Evolutionary conservation across 2,888 invertebrate genomes (phyloP), one percentile per base, ranked within the genome.

Genomic region (Minunthozetes semirufus): DNA sequence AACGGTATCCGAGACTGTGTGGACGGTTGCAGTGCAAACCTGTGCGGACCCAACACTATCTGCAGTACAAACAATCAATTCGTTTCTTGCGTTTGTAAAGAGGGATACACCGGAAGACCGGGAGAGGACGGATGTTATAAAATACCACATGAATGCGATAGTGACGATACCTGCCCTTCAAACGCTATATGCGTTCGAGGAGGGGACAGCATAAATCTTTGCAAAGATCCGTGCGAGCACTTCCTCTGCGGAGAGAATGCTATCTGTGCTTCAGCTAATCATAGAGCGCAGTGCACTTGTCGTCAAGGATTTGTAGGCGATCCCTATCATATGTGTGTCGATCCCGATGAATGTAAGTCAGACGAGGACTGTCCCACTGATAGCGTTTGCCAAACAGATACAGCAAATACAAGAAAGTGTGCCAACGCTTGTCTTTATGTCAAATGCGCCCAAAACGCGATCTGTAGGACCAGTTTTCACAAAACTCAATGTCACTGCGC

Each of bases 1-100:
- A 77, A 78, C 71, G 79, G 79, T 22, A 77, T 79, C 0, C 78
- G 76, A 72, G 78, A 78, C 29, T 79, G 79, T 70, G 70, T 78
- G 17, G 79, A 78, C 73, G 79, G 78, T 6, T 79, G 79, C 50
- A 72, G 75, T 9, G 77, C 76, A 42, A 77, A 77, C 80, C 90
- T 91, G 1, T 95, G 94, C 81, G 93, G 92, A 71, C 84, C 87
- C 13, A 88, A 90, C 77, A 92, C 94, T 0, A 87, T 90, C 78
- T 95, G 94, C 80, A 86, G 88, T 22, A 89, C 91, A 0, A 85
- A 86, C 63, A 87, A 88, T 79, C 93, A 92, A 81, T 88, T 92
- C 78, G 92, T 93, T 5, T 88, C 88, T 25, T 94, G 94, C 83
- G 87, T 87, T 80, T 94, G 94, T 81, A 93, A 92, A 48, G 89